Percentiles rank a stretch among this genome's conserved stretches.
These are phyloP conservation scores for Chrysemys picta DNA, from an alignment of 2,113 vertebrate species.

Conservation along the genomic window DNA sequence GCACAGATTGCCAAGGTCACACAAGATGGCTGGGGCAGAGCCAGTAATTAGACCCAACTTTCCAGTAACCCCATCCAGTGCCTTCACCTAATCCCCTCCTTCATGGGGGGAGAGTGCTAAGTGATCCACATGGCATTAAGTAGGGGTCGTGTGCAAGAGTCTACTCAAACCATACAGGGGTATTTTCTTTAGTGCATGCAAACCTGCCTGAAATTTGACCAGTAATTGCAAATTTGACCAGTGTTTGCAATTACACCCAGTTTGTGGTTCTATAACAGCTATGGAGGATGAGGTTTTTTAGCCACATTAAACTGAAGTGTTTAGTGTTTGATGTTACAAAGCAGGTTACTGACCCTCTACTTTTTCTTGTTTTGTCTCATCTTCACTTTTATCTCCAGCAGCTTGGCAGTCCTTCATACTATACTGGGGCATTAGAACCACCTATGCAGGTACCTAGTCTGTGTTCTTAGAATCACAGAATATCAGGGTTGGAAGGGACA, in stretches of 20 bases:
- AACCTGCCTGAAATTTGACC: not conserved
- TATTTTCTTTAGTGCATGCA: not conserved
- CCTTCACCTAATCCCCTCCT: not conserved
- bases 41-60: not conserved
- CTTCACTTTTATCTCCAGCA: not conserved
- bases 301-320: not conserved
- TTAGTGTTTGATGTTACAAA: not conserved
- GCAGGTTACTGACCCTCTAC: not conserved
- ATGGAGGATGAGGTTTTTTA: not conserved
- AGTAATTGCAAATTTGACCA: too few relatives aligned
- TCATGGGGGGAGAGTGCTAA: not conserved
- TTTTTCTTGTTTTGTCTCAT: not conserved
- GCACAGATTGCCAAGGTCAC: not conserved
- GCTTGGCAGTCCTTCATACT: not conserved
- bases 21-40: not conserved
- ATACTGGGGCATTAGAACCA: not conserved
- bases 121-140: too few relatives aligned
- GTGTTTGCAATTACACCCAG: too few relatives aligned
- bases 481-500: too few relatives aligned
- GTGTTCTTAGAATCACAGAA: not conserved
- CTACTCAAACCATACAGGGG: not conserved
- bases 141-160: too few relatives aligned
- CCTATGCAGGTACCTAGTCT: not conserved
- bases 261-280: not conserved
- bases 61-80: not conserved